Conservation (phyloP, 2,888 invertebrate genomes). For the Rhyacophila evoluta region DNA sequence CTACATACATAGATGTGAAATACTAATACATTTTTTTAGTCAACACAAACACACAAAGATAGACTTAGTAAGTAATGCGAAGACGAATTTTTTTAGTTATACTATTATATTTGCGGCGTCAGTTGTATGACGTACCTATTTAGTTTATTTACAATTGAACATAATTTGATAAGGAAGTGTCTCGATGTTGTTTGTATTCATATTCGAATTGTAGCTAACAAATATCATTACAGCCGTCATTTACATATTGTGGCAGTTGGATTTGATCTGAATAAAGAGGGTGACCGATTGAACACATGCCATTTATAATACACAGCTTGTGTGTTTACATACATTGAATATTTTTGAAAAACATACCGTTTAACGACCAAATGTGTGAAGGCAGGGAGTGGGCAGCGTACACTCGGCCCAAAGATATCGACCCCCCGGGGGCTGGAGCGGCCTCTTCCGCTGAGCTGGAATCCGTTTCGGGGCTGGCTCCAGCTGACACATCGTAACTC, state of each 20-base stretch:
- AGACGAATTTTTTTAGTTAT: not conserved
- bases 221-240: conserved; percentile 17
- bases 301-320: not conserved
- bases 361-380: conserved; percentile 92
- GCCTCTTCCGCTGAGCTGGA: conserved; percentile 78
- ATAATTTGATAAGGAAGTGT: conserved; percentile 47
- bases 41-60: not conserved
- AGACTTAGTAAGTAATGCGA: not conserved
- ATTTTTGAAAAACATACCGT: conserved; percentile 74
- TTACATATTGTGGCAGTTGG: not conserved
- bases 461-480: conserved; percentile 77
- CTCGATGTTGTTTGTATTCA: conserved; percentile 10
- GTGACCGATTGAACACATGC: conserved; percentile 19
- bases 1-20: too few relatives aligned
- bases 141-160: conserved; percentile 38
- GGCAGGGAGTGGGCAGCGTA: conserved; percentile 91
- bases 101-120: not conserved
- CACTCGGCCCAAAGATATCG: conserved; percentile 67
- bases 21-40: not conserved
- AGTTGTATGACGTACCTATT: conserved; percentile 23
- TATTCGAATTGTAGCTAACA: not conserved
- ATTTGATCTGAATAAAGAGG: not conserved
- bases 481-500: conserved; percentile 74
- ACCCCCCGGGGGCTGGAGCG: conserved; percentile 61
- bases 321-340: not conserved